A percentile compares a stretch with the other conserved stretches of the same genome.
Evolutionary conservation across 2,113 vertebrate genomes (phyloP).

Genomic region (Eublepharis macularius): DNA sequence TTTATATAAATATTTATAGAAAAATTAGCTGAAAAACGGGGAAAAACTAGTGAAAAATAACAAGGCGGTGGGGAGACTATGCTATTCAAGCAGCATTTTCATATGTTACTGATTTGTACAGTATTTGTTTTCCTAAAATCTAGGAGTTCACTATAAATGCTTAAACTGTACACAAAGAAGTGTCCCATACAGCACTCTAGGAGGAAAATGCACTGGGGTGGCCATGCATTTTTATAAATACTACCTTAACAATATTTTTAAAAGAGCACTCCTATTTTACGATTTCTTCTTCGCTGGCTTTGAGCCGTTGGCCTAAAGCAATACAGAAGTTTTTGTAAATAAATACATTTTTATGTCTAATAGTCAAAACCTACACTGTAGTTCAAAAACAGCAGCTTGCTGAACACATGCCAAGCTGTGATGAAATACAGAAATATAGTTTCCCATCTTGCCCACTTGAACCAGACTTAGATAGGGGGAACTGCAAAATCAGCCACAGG

Average conservation of each 20-base stretch:
- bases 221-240: slow-evolving; percentile 8
- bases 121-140: slow-evolving; percentile 69
- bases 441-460: not conserved
- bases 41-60: too few species aligned
- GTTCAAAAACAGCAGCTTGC: not conserved
- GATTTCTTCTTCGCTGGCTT: not conserved
- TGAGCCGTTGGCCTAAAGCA: not conserved
- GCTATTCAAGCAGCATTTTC: slow-evolving; percentile 70
- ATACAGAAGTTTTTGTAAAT: too few species aligned
- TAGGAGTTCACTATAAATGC: slow-evolving; percentile 66
- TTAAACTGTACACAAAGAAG: slow-evolving; percentile 57
- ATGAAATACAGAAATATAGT: not conserved
- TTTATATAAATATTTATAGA: slow-evolving; percentile 75
- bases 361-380: not conserved
- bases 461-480: too few species aligned
- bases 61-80: slow-evolving; percentile 79
- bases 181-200: slow-evolving; percentile 45
- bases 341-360: not conserved
- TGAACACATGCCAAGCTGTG: not conserved
- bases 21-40: slow-evolving; percentile 80
- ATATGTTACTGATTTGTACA: slow-evolving; percentile 77
- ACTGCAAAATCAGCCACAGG: too few species aligned
- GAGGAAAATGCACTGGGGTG: slow-evolving; percentile 35
- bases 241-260: slow-evolving; percentile 6
- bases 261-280: slow-evolving; percentile 34